Conservation (phyloP, 2,888 invertebrate genomes). For the Falcaria lacertinaria region DNA sequence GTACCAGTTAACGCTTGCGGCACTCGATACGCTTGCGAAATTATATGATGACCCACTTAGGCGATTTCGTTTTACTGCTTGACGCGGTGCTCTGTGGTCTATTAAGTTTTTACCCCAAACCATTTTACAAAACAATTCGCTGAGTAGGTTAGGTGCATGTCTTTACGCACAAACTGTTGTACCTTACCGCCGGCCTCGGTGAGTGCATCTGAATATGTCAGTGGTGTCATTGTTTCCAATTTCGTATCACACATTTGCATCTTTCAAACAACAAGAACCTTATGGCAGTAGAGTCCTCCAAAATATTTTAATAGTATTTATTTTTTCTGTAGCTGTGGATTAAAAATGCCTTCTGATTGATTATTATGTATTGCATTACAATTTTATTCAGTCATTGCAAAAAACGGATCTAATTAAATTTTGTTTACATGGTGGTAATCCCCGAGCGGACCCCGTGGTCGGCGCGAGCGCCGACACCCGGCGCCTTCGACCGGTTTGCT, state of each 20-base stretch:
- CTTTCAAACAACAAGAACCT: conserved; percentile 4
- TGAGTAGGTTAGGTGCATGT: conserved; percentile 9
- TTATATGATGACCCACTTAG: conserved; percentile 76
- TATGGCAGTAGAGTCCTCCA: conserved; percentile 5
- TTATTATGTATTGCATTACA: conserved; percentile 20
- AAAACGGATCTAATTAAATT: conserved; percentile 61
- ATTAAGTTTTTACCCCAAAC: conserved; percentile 54
- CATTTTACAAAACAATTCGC: conserved; percentile 46
- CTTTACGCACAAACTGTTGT: neutral
- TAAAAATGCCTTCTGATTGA: conserved; percentile 22
- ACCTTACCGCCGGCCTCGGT: no score
- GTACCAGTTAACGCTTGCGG: conserved; percentile 74
- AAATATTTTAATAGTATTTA: no score
- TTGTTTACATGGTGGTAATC: conserved; percentile 76
- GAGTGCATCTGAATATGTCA: neutral
- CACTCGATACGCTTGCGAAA: conserved; percentile 77
- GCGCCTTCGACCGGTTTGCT: conserved; percentile 76
- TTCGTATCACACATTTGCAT: neutral
- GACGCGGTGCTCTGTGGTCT: conserved; percentile 51
- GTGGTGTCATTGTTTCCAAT: neutral
- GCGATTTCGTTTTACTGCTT: conserved; percentile 67
- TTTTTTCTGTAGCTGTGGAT: conserved; percentile 15
- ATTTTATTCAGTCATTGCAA: conserved; percentile 28
- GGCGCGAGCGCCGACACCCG: conserved; percentile 66
- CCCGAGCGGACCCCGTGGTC: conserved; percentile 48